Conservation (phyloP, 2,797 vertebrate species). For the Anolis apletophallus region DNA sequence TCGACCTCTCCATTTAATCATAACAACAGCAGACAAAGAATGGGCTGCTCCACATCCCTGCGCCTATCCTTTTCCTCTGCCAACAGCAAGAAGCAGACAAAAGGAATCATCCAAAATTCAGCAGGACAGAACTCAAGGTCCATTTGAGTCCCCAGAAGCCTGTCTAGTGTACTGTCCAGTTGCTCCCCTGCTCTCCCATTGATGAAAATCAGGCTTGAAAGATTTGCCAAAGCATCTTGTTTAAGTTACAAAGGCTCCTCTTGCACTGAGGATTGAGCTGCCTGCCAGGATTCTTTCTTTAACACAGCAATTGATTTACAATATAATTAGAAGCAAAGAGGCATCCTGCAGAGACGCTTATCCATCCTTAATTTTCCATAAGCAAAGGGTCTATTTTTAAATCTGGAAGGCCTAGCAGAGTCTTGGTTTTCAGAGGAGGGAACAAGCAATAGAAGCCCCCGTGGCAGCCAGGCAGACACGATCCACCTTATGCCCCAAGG, state of each 20-base stretch:
- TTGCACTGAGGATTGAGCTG: neutral
- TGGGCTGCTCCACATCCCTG: neutral
- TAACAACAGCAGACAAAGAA: neutral
- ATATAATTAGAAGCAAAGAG: slow-evolving; percentile 52
- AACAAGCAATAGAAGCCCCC: neutral
- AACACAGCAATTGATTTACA: slow-evolving; percentile 50
- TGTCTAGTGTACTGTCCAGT: neutral
- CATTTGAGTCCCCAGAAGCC: rapidly evolving
- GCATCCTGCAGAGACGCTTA: slow-evolving; percentile 59
- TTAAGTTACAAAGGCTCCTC: neutral
- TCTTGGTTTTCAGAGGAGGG: slow-evolving; percentile 14
- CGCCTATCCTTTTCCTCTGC: neutral
- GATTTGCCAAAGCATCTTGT: slow-evolving; percentile 15
- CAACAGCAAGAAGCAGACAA: neutral
- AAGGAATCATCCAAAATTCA: neutral
- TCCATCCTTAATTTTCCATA: slow-evolving; percentile 74
- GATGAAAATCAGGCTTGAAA: slow-evolving; percentile 14
- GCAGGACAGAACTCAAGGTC: neutral
- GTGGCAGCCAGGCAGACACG: neutral
- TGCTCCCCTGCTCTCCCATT: neutral
- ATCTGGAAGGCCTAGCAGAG: slow-evolving; percentile 52
- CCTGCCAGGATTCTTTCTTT: neutral
- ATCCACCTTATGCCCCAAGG: neutral
- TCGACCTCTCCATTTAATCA: neutral
- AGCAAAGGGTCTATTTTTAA: slow-evolving; percentile 75